Conservation (phyloP, 2,888 invertebrate species). For the Thalpophila matura region DNA sequence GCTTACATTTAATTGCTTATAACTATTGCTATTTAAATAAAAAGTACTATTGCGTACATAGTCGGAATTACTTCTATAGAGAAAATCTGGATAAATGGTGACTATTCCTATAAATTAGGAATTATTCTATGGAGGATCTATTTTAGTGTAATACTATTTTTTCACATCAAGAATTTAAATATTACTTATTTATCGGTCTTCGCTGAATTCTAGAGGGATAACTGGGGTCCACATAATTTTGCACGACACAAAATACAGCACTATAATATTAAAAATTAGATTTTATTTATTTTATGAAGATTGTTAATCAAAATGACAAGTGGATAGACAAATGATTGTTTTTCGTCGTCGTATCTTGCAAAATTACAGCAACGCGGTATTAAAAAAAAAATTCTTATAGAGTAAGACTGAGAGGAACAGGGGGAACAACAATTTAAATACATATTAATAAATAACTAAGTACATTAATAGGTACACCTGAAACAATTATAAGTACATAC, state of each 20-base stretch:
- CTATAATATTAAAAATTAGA: too few relatives aligned
- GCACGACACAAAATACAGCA: not conserved
- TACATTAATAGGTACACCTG: too few relatives aligned
- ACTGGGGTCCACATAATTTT: not conserved
- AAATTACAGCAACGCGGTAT: not conserved
- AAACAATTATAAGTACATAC: not conserved
- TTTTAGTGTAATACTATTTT: not conserved
- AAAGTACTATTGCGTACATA: constrained; percentile 17
- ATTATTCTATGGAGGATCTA: not conserved
- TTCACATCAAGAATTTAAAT: constrained; percentile 21
- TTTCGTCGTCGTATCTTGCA: too few relatives aligned
- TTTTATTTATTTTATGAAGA: too few relatives aligned
- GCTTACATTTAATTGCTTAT: constrained; percentile 47
- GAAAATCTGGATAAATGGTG: too few relatives aligned
- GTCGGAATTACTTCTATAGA: constrained; percentile 25
- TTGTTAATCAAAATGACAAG: too few relatives aligned
- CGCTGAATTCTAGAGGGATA: not conserved
- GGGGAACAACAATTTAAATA: too few relatives aligned
- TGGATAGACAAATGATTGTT: too few relatives aligned
- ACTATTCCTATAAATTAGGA: too few relatives aligned
- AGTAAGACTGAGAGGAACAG: not conserved
- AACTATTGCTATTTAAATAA: constrained; percentile 23
- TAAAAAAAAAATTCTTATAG: too few relatives aligned
- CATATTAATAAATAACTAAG: not conserved
- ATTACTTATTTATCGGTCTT: not conserved